Conservation (phyloP, 2,113 vertebrate species). For the Eulemur macaco region DNA sequence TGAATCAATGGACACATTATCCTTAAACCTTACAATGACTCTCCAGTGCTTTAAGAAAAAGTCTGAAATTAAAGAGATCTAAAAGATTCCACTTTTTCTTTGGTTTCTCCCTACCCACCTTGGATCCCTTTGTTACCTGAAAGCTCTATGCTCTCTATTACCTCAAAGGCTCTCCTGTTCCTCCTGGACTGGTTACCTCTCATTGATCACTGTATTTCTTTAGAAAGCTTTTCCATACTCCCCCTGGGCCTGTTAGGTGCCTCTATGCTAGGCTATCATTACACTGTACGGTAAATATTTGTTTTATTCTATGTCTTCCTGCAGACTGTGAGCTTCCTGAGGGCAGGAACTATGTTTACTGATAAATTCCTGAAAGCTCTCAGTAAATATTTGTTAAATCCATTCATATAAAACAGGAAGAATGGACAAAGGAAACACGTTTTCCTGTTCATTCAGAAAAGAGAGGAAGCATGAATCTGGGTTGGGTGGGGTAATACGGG, state of each 20-base stretch:
- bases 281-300: neutral
- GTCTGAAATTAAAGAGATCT: neutral
- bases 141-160: neutral
- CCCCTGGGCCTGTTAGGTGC: neutral
- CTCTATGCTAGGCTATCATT: neutral
- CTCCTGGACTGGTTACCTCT: neutral
- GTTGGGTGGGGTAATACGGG: neutral
- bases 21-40: neutral
- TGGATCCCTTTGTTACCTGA: neutral
- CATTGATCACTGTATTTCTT: neutral
- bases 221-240: neutral
- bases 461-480: neutral
- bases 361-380: neutral
- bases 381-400: neutral
- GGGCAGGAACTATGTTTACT: neutral
- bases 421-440: neutral
- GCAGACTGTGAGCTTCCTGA: constrained; percentile 3
- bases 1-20: neutral
- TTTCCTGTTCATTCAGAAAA: neutral
- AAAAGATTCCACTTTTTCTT: neutral
- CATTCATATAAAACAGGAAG: constrained; percentile 19
- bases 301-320: neutral
- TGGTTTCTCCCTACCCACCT: neutral
- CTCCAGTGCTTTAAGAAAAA: neutral
- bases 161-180: neutral